Percentiles rank a stretch among this genome's conserved stretches.
These are phyloP conservation scores for Zonitis immaculata DNA, from an alignment of 2,888 invertebrate genomes.

Conservation along the genomic window DNA sequence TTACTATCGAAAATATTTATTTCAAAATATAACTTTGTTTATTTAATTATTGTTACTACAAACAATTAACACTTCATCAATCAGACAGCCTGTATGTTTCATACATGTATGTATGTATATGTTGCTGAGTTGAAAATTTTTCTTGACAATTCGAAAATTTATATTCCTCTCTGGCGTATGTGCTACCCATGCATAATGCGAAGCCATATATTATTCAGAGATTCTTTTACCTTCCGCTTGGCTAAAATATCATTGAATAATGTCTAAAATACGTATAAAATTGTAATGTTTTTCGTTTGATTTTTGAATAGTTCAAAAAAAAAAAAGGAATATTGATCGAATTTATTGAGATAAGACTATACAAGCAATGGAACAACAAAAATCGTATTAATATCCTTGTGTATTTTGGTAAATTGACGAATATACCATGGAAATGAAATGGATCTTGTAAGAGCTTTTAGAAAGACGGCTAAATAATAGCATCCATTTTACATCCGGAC, in stretches of 20 bases:
- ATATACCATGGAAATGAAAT: neutral
- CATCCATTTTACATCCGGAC: constrained; percentile 24
- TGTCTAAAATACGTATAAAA: constrained; percentile 8
- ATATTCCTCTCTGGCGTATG: constrained; percentile 37
- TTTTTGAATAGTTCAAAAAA: neutral
- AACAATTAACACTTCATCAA: too few relatives aligned
- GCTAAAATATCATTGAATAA: constrained; percentile 34
- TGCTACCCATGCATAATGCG: constrained; percentile 38
- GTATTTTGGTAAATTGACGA: neutral
- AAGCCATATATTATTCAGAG: constrained; percentile 41
- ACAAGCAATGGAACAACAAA: too few relatives aligned
- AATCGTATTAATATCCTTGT: too few relatives aligned
- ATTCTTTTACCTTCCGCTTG: constrained; percentile 35
- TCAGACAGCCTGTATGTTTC: too few relatives aligned
- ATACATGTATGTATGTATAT: constrained; percentile 34
- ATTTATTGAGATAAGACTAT: too few relatives aligned
- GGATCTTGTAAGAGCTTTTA: constrained; percentile 10
- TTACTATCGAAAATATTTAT: too few relatives aligned
- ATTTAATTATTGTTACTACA: too few relatives aligned
- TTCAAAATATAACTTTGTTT: too few relatives aligned
- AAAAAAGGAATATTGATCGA: too few relatives aligned
- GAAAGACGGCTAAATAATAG: constrained; percentile 19
- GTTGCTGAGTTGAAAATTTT: constrained; percentile 40
- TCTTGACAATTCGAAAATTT: constrained; percentile 44
- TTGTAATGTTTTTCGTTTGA: constrained; percentile 6